Evolutionary conservation across 1,140 invertebrate genomes (phyloP), one percentile per base, ranked within the genome.

Genomic region (Rhagoletis zephyria): DNA sequence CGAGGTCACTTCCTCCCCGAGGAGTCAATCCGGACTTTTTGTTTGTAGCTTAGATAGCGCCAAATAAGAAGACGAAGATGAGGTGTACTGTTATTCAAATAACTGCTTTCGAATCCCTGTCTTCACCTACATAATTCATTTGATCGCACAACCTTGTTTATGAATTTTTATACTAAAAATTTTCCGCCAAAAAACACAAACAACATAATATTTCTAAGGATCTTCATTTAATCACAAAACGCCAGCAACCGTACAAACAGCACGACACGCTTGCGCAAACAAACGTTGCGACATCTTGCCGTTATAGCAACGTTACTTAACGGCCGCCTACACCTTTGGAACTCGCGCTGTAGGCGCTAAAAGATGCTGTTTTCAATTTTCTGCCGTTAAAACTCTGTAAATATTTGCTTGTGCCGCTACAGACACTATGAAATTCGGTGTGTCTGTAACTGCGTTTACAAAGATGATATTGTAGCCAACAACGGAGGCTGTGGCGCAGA

Each of bases 321-420:
- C 30, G 30, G 30, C 30, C 30, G 1, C 45, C 70, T 51, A 77
- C 70, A 48, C 40, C 70, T 51, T 51, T n/a, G 12, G 70, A 30
- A 77, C 70, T 0, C 5, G 48, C 4, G 70, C 16, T 77, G 45
- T 12, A 77, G 42, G 70, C 70, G 70, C 70, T 77, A 77, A 51
- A 51, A 77, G 70, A 51, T 77, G 70, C 70, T 77, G 70, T 51
- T 77, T 77, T 77, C 70, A 77, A 77, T 77, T 77, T 77, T 77
- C 70, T 9, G 45, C 70, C 45, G 70, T 77, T 51, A 51, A 70
- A 77, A 77, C 70, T 51, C 5, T 16, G 70, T 19, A 77, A 77
- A 77, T 77, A 77, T 77, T 77, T 77, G 42, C 45, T 12, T 45
- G 48, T 48, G 70, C 45, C 30, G 30, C 30, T 30, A 30, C 30